A percentile compares a stretch with the other conserved stretches of the same genome.
Conservation (phyloP, 1,140 invertebrate species). For the Camponotus floridanus region DNA sequence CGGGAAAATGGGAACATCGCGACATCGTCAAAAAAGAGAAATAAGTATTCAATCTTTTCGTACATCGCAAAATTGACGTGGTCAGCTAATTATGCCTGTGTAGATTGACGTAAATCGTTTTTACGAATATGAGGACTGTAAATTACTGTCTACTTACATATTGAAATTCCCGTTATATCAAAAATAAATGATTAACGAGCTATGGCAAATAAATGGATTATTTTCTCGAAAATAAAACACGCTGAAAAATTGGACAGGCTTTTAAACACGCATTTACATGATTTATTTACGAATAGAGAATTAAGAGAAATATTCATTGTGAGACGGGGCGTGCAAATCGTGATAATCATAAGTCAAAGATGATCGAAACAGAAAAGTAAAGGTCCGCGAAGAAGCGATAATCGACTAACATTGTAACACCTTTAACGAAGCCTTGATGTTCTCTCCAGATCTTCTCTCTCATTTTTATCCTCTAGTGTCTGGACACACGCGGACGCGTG, state of each 20-base stretch:
- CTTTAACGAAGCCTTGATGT: slow-evolving; percentile 51
- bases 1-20: slow-evolving; percentile 69
- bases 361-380: neutral
- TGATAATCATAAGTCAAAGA: neutral
- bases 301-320: neutral
- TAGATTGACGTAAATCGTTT: slow-evolving; percentile 42
- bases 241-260: neutral
- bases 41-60: slow-evolving; percentile 69
- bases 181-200: neutral
- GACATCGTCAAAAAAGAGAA: slow-evolving; percentile 55
- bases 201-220: neutral
- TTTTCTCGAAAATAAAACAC: neutral
- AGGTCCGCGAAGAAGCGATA: slow-evolving; percentile 22
- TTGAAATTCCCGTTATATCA: neutral
- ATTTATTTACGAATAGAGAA: neutral
- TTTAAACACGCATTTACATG: too few species aligned
- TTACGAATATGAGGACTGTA: neutral
- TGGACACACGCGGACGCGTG: slow-evolving; percentile 20
- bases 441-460: neutral
- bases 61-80: slow-evolving; percentile 68
- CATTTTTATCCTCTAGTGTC: neutral
- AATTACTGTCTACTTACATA: slow-evolving; percentile 49
- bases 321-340: neutral
- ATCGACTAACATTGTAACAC: slow-evolving; percentile 39
- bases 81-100: slow-evolving; percentile 24